Conservation (phyloP, 2,888 invertebrate species). For the Patella depressa region DNA sequence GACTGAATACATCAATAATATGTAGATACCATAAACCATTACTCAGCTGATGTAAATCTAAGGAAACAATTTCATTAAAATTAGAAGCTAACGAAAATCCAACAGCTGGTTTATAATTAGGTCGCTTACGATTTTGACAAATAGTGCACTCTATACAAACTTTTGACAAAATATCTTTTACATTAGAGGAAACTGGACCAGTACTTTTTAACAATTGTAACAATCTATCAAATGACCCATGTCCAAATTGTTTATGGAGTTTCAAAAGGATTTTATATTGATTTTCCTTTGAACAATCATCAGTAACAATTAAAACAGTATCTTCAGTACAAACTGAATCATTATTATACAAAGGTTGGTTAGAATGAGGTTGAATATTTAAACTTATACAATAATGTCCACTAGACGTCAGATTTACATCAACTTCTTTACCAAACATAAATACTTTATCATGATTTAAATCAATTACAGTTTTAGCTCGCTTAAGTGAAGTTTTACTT, state of each 20-base stretch:
- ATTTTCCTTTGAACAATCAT: background rate
- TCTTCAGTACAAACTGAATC: background rate
- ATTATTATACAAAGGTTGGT: background rate
- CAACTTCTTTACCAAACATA: conserved; percentile 1
- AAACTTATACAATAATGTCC: conserved; percentile 6
- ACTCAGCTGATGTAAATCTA: conserved; percentile 4
- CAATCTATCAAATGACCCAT: background rate
- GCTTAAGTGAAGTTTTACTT: background rate
- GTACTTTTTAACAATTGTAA: conserved; percentile 5
- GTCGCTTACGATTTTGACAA: conserved; percentile 3
- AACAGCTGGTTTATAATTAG: conserved; percentile 7
- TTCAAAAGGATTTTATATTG: background rate
- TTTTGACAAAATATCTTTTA: background rate
- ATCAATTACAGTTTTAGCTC: conserved; percentile 9
- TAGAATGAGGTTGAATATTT: background rate
- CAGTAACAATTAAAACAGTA: conserved; percentile 3
- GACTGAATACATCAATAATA: conserved; percentile 9
- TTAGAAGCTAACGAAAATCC: background rate
- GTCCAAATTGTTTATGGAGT: conserved; percentile 10
- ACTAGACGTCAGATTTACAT: conserved; percentile 5
- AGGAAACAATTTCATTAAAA: conserved; percentile 7
- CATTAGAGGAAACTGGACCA: background rate
- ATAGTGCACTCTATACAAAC: background rate
- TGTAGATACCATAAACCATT: background rate
- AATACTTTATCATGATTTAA: background rate